Evolutionary conservation across 2,797 vertebrate species (phyloP).

Genomic region (Mionectes olivaceus): DNA sequence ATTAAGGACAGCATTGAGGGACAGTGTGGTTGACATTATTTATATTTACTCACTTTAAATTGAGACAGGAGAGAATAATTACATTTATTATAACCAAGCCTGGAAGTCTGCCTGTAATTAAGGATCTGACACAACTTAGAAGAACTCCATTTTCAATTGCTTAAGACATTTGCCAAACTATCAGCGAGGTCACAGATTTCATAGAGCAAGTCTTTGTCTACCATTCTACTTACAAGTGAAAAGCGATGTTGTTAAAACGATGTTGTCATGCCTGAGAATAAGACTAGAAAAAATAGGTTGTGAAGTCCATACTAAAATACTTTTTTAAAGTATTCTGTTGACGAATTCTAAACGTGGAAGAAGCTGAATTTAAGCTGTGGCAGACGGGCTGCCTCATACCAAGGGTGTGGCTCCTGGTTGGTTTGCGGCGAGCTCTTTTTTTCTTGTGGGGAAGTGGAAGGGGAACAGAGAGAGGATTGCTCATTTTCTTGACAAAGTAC

Average conservation of each 20-base stretch:
- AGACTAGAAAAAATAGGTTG: constrained; percentile 4
- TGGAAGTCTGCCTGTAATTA: constrained; percentile 62
- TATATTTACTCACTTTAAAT: constrained; percentile 47
- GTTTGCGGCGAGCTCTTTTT: constrained; percentile 14
- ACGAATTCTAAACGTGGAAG: constrained; percentile 44
- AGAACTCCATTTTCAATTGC: constrained; percentile 28
- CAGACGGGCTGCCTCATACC: constrained; percentile 22
- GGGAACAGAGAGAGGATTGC: constrained; percentile 52
- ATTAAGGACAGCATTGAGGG: not conserved
- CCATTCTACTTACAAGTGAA: not conserved
- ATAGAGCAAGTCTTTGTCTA: not conserved
- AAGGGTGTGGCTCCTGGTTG: constrained; percentile 50
- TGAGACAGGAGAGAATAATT: constrained; percentile 40
- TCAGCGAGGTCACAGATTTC: constrained; percentile 4
- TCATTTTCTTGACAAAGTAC: constrained; percentile 65
- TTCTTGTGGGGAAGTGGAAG: constrained; percentile 34
- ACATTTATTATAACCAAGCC: constrained; percentile 44
- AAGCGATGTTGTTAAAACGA: not conserved
- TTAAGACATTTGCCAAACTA: constrained; percentile 9
- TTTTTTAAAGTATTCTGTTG: constrained; percentile 14
- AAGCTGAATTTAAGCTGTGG: constrained; percentile 41
- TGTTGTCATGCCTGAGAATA: not conserved
- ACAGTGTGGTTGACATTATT: constrained; percentile 21
- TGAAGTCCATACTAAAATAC: not conserved
- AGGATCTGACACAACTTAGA: constrained; percentile 40